A percentile compares a stretch with the other conserved stretches of the same genome.
Evolutionary conservation across 2,888 invertebrate genomes (phyloP).

Genomic region (Camptogramma bilineatum): DNA sequence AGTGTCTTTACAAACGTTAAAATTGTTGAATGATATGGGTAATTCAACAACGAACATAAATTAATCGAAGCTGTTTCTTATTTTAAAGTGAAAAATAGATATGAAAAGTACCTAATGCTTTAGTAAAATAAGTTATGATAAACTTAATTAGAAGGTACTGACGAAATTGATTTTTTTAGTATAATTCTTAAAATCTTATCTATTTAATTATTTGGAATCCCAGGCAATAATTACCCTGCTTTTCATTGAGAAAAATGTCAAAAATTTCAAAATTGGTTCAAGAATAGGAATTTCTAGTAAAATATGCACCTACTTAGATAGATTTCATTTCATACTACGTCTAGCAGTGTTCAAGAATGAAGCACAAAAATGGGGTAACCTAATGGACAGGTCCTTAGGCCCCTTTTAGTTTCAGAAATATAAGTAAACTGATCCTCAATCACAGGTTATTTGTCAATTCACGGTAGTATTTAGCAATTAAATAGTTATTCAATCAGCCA

Average conservation of each 20-base stretch:
- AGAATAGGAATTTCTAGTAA: constrained; percentile 59
- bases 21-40: constrained; percentile 1
- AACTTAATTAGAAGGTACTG: constrained; percentile 24
- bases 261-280: constrained; percentile 75
- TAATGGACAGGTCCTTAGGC: constrained; percentile 6
- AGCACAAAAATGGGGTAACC: constrained; percentile 22
- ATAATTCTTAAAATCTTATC: constrained; percentile 61
- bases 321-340: constrained; percentile 28
- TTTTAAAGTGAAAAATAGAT: constrained; percentile 16
- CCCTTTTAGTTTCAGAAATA: constrained; percentile 8
- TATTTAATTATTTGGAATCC: constrained; percentile 64
- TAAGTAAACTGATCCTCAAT: constrained; percentile 54
- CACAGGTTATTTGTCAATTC: constrained; percentile 59
- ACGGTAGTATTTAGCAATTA: constrained; percentile 14
- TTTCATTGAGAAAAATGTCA: constrained; percentile 71
- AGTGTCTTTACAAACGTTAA: constrained; percentile 2
- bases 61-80: constrained; percentile 6
- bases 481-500: constrained; percentile 5
- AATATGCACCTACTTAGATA: constrained; percentile 45
- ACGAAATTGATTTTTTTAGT: constrained; percentile 42
- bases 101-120: constrained; percentile 22
- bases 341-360: constrained; percentile 22
- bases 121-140: constrained; percentile 21
- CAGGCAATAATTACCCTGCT: constrained; percentile 81
- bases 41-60: constrained; percentile 9